phyloP scores from a whole-genome alignment of 2,888 invertebrate genomes.

The Chaetogeoica ovagalla region DNA sequence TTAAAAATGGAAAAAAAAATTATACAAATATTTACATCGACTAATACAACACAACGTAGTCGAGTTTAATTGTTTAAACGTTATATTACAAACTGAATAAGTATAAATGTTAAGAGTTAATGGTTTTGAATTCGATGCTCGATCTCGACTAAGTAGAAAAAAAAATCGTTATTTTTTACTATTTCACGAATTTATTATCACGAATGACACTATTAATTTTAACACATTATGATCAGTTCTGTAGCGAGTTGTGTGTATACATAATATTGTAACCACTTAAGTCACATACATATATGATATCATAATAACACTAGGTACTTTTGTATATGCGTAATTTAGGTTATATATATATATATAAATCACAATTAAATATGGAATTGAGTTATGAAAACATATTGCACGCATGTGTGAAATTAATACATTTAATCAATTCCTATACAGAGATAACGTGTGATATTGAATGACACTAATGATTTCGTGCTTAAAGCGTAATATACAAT shows the following conservation, averaged over 20 bases:
- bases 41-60: no score
- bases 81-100: no score
- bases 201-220: background rate
- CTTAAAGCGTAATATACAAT: no score
- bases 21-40: no score
- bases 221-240: background rate
- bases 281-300: no score
- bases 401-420: background rate
- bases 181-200: background rate
- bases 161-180: background rate
- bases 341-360: background rate
- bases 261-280: conserved; percentile 9
- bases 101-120: no score
- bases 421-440: background rate
- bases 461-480: no score
- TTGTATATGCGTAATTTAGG: background rate
- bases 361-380: background rate
- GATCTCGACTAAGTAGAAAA: background rate
- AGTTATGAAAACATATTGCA: background rate
- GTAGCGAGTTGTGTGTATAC: background rate
- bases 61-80: no score
- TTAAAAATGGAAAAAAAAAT: no score
- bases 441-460: background rate
- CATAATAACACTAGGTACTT: no score
- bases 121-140: no score